Conservation (phyloP, 2,113 vertebrate species). For the Brachypteracias leptosomus region DNA sequence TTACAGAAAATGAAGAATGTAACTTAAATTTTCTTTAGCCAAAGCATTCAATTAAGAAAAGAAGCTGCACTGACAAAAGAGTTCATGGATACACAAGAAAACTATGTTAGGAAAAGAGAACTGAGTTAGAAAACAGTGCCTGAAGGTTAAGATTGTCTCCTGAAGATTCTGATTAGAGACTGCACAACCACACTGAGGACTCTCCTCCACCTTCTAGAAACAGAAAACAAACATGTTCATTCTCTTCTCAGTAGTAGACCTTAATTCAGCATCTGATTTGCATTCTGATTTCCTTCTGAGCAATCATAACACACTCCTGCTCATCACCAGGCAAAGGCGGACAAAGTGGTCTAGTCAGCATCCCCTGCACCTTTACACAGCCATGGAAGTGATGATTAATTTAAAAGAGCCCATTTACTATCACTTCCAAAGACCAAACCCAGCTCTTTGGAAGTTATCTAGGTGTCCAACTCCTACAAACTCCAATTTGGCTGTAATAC, state of each 20-base stretch:
- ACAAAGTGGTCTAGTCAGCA: not conserved
- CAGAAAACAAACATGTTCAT: not conserved
- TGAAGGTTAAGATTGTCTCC: not conserved
- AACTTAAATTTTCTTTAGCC: not conserved
- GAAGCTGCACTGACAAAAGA: not conserved
- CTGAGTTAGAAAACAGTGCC: not conserved
- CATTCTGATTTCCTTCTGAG: not conserved
- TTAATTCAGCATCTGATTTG: not conserved
- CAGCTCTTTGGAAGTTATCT: not conserved
- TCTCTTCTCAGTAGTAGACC: not conserved
- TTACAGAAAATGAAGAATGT: not conserved
- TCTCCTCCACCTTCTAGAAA: not conserved
- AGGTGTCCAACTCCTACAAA: not conserved
- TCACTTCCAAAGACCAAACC: not conserved
- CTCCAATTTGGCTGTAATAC: not conserved
- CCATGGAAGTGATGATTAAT: not conserved
- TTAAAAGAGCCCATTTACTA: not conserved
- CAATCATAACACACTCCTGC: not conserved
- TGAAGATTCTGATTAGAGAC: not conserved
- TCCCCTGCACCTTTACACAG: not conserved
- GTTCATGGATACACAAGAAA: not conserved
- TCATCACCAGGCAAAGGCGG: not conserved
- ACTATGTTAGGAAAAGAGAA: not conserved
- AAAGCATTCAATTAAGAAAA: not conserved
- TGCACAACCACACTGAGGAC: accelerated